Evolutionary conservation across 92 coral and sea anemone genomes (phyloP), one percentile per base, ranked within the genome.

Genomic region (Palythoa grandis): DNA sequence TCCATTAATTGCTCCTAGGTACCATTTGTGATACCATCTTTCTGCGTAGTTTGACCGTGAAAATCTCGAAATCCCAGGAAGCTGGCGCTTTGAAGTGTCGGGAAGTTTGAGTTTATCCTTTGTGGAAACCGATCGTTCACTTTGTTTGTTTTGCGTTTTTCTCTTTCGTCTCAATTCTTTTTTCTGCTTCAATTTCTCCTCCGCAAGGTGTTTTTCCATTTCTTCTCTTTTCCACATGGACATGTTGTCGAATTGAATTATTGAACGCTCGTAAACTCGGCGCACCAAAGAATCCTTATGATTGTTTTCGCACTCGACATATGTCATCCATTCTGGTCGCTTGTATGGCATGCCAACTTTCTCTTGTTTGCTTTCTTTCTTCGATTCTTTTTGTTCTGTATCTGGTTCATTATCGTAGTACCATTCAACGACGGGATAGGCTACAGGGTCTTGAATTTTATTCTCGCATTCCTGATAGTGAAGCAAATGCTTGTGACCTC

Each of bases 171-270:
- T 48, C 16, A 40, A 47, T 16, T 11, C 61, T 47, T 66, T 80
- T 63, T 80, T 65, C 85, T 80, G 57, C 52, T 56, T 80, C 0
- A 48, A 43, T n/a, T 66, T 80, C 43, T 80, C 85, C 38, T 79
- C 71, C 40, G 13, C 85, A 13, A 80, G 11, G 6, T 39, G 65
- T 39, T 48, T 65, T 52, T 80, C 85, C 73, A 24, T 80, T 66
- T 80, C 85, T 65, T 80, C 74, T 9, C 85, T 66, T 67, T 80
- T 65, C 85, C 85, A 80, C 85, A 80, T 80, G 63, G 85, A 80
- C 85, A 80, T 66, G 61, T 80, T 80, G 52, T 80, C 85, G 38
- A 80, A 80, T 22, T 74, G 74, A 23, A 80, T 80, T 39, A 80
- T 80, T 16, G 85, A 50, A 7, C 85, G 85, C 70, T 66, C 70